Percentiles rank a stretch among this genome's conserved stretches.
These are phyloP conservation scores for Ceratitis capitata DNA, from an alignment of 1,140 invertebrate species.

Conservation along the genomic window DNA sequence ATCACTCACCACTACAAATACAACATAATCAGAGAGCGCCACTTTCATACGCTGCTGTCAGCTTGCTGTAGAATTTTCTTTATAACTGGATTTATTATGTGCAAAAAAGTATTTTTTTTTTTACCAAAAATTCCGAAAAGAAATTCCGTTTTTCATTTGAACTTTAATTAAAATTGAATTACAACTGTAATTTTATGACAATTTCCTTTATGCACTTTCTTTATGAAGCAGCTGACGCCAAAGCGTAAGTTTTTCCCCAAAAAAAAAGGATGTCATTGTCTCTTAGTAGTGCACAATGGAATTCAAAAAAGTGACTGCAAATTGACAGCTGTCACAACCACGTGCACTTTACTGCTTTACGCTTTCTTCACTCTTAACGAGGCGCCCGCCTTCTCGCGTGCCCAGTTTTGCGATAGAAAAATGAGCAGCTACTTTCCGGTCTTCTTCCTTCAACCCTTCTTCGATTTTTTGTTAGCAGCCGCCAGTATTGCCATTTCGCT, in stretches of 20 bases:
- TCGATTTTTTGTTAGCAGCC: too few species aligned
- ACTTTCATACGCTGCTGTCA: not conserved
- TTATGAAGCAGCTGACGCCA: not conserved
- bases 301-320: too few species aligned
- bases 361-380: not conserved
- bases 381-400: too few species aligned
- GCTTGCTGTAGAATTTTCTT: not conserved
- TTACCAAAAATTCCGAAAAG: not conserved
- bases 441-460: too few species aligned
- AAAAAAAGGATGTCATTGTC: too few species aligned
- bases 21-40: not conserved
- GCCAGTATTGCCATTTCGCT: too few species aligned
- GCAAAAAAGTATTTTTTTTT: not conserved
- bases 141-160: not conserved
- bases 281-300: not conserved
- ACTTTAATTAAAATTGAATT: not conserved
- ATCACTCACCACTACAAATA: not conserved
- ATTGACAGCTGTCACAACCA: constrained; percentile 2
- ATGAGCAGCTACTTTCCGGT: too few species aligned
- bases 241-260: too few species aligned
- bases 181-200: not conserved
- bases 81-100: not conserved
- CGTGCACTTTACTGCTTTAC: not conserved
- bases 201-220: not conserved
- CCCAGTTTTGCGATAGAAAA: too few species aligned